Base-by-base conservation (phyloP, 2,113 vertebrate genomes). In the Athene noctua region DNA sequence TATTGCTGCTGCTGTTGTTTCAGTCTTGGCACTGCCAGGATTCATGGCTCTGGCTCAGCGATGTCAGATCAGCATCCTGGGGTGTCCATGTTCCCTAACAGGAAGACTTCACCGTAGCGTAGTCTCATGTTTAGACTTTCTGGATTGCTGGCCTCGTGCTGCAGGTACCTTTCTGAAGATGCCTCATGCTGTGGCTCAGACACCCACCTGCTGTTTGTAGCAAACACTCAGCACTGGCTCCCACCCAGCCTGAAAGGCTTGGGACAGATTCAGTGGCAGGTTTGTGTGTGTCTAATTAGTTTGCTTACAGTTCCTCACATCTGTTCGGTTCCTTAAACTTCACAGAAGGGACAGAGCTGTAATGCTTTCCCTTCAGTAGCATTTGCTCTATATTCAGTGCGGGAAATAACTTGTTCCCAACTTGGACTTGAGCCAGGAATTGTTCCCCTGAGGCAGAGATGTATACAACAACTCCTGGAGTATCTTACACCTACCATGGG, bases 401-500 rank as follows among this genome's bases (percentile, higher is more conserved):
- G 89, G 94, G 96, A 97, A 96, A 86, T 90, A 94, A 96, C 95
- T 97, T 97, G 96, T 97, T 96, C 94, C 96, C 80, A 91, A 34
- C 94, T 94, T 97, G 97, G 77, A 58, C 86, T 82, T 5, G 13
- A 49, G 91, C 95, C 92, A 95, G 95, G 91, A 80, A 73, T 85
- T 88, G 84, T 90, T 97, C 92, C 94, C 92, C 74, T 14, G 91
- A 92, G 97, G 94, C 94, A 80, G 89, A 96, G 90, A 97, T 96
- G 90, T 95, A 61, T 93, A 96, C 94, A 97, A 83, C 95, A 88
- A 14, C 95, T 96, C 88, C 93, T 93, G 92, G 72, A 96, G 96
- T 96, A 97, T 96, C 96, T 96, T 97, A 91, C 96, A 96, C 96
- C 96, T 96, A 95, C 96, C 96, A 95, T 97, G 96, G 96, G 96